phyloP scores from a whole-genome alignment of 2,888 invertebrate species.

The Frankliniella fusca region DNA sequence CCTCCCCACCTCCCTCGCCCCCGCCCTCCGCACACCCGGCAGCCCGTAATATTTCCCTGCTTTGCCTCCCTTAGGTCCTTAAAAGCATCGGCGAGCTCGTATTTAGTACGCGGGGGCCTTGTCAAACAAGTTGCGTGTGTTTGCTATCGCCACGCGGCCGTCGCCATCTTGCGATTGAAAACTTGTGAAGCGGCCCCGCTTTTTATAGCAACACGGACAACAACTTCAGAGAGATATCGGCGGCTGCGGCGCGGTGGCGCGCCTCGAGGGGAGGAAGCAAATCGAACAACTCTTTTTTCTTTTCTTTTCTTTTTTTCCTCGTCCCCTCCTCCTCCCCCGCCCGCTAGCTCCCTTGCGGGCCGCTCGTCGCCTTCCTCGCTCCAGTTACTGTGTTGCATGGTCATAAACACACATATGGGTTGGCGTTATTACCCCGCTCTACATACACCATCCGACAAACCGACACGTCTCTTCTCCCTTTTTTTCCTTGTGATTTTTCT shows the following conservation, averaged over 20 bases:
- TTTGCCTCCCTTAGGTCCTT: background rate
- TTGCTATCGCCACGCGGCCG: background rate
- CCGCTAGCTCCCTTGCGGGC: background rate
- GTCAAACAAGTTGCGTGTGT: background rate
- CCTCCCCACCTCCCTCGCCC: background rate
- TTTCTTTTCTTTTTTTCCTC: background rate
- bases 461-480: background rate
- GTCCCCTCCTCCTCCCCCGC: background rate
- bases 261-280: no score
- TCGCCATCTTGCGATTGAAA: no score
- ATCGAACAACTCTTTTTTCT: no score
- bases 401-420: background rate
- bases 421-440: background rate
- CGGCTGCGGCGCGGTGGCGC: no score
- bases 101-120: background rate
- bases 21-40: background rate
- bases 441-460: background rate
- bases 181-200: no score
- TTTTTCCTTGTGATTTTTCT: background rate
- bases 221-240: no score
- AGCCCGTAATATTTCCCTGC: background rate
- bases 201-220: no score
- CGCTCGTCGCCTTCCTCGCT: no score
- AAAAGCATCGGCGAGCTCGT: slow-evolving; percentile 13
- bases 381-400: background rate